A percentile compares a stretch with the other conserved stretches of the same genome.
phyloP scores from a whole-genome alignment of 2,113 vertebrate species.

The Mixornis gularis region DNA sequence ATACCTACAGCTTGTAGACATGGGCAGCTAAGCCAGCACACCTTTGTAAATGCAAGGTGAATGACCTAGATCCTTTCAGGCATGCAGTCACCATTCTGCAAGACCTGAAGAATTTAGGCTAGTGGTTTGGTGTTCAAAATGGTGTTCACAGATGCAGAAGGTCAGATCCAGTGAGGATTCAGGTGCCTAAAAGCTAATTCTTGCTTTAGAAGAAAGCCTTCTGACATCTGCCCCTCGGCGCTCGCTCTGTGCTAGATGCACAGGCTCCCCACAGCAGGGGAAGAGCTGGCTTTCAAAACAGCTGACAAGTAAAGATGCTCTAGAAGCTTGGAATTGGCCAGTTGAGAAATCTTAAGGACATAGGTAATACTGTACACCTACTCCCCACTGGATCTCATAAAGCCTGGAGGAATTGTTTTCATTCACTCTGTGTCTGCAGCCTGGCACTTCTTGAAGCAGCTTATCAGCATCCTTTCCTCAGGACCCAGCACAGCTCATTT shows the following conservation, averaged over 20 bases:
- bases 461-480: neutral
- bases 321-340: neutral
- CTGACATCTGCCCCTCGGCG: neutral
- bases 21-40: neutral
- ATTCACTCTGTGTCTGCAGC: neutral
- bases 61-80: neutral
- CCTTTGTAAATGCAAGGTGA: neutral
- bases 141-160: neutral
- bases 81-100: neutral
- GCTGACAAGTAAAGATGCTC: neutral
- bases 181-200: neutral
- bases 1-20: neutral
- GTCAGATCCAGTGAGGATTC: neutral
- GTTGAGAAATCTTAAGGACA: neutral
- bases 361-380: neutral
- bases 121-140: neutral
- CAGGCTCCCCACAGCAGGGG: neutral
- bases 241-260: neutral
- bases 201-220: too few relatives aligned
- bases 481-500: neutral
- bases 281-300: neutral
- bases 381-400: neutral
- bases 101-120: neutral
- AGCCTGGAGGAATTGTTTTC: neutral
- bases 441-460: neutral